phyloP scores from a whole-genome alignment of 1,140 invertebrate species.

The Anadara kagoshimensis region DNA sequence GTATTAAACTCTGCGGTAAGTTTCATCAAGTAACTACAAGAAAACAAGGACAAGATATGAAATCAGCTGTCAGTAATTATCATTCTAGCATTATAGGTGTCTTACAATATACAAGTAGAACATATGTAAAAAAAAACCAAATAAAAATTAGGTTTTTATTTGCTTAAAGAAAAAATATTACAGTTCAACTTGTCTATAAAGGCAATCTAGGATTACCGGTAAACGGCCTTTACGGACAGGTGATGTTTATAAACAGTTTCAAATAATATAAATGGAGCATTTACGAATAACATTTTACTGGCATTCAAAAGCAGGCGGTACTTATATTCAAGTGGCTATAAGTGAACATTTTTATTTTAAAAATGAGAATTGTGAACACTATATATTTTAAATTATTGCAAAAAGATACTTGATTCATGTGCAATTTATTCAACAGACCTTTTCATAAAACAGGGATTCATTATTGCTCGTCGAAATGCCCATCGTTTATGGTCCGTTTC shows the following conservation, averaged over 20 bases:
- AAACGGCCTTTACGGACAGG: no score
- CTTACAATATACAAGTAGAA: not conserved
- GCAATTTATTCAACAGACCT: no score
- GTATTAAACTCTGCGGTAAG: constrained; percentile 18
- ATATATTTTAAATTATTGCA: no score
- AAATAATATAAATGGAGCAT: no score
- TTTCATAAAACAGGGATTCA: constrained; percentile 24
- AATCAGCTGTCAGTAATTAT: not conserved
- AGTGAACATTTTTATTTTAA: no score
- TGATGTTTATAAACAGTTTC: no score
- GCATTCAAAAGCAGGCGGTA: no score
- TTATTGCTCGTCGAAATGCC: constrained; percentile 3
- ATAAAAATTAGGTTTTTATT: not conserved
- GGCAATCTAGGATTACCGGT: not conserved
- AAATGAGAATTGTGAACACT: no score
- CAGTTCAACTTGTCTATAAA: not conserved
- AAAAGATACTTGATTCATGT: no score
- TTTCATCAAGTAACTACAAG: constrained; percentile 17
- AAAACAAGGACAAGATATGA: not conserved
- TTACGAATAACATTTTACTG: no score
- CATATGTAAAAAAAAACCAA: not conserved
- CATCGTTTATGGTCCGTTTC: constrained; percentile 10
- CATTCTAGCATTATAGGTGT: not conserved
- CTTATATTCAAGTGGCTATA: no score
- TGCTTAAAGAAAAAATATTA: not conserved